Conservation (phyloP, 2,797 vertebrate genomes). For the Spheniscus humboldti region DNA sequence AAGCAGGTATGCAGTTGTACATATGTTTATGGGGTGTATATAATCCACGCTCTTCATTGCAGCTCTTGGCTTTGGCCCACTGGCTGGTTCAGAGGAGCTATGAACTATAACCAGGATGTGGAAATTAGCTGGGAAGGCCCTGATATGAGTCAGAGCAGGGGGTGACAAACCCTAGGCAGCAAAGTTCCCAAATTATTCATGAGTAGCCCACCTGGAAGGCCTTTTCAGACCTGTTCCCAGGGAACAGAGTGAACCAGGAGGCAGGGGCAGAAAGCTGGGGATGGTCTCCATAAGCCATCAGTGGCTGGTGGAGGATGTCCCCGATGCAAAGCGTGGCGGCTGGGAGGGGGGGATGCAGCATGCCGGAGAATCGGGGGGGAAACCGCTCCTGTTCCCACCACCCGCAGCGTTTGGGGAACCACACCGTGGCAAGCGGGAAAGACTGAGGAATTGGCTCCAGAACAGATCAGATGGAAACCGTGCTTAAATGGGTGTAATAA, state of each 20-base stretch:
- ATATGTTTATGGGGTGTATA: rapidly evolving
- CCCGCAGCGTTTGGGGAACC: neutral
- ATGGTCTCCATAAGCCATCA: neutral
- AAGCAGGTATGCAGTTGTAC: neutral
- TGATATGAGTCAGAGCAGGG: neutral
- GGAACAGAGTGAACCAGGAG: neutral
- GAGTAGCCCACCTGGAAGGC: neutral
- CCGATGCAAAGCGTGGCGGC: rapidly evolving
- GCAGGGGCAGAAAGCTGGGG: neutral
- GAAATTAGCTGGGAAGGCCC: neutral
- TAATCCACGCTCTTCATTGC: rapidly evolving
- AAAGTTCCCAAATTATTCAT: neutral
- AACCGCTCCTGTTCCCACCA: neutral
- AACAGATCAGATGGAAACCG: neutral
- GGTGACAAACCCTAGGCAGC: neutral
- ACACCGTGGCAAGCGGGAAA: neutral
- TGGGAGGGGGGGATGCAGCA: rapidly evolving
- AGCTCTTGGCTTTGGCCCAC: neutral
- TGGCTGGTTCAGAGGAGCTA: neutral
- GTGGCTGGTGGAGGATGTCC: neutral
- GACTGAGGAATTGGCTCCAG: neutral
- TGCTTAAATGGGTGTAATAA: neutral
- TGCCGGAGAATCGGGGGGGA: neutral
- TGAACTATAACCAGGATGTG: neutral
- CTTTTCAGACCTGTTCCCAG: neutral